Evolutionary conservation across 2,113 vertebrate genomes (phyloP).

Genomic region (Cyanoliseus patagonus): DNA sequence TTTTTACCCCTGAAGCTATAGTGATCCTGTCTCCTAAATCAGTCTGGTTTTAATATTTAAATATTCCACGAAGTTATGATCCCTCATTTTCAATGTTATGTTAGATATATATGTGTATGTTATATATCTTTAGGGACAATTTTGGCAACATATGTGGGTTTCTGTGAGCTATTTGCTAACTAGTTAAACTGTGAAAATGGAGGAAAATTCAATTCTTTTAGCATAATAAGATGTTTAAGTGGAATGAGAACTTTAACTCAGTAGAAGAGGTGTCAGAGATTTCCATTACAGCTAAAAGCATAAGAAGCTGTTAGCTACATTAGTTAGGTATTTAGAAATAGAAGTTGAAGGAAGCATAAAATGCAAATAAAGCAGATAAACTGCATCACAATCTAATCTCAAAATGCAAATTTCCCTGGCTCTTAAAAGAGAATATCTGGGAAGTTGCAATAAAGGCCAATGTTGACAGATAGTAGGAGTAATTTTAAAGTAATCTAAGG

Average conservation of each 20-base stretch:
- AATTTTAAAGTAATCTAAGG: constrained; percentile 14
- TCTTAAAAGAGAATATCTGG: neutral
- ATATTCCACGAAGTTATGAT: neutral
- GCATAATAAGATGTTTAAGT: neutral
- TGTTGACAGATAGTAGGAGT: constrained; percentile 19
- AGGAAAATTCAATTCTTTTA: neutral
- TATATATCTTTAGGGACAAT: neutral
- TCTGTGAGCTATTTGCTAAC: neutral
- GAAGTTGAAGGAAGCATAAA: neutral
- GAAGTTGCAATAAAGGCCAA: neutral
- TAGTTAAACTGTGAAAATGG: neutral
- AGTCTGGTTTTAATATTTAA: neutral
- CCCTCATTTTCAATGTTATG: neutral
- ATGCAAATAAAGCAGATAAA: neutral
- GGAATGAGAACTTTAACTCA: neutral
- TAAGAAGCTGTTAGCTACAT: neutral
- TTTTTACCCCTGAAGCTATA: neutral
- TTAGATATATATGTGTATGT: neutral
- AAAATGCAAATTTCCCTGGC: neutral
- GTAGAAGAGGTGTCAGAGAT: neutral
- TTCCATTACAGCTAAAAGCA: neutral
- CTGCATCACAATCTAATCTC: neutral
- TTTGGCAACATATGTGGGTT: neutral
- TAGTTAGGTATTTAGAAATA: neutral
- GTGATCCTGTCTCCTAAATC: neutral